Percentiles rank a stretch among this genome's conserved stretches.
These are phyloP conservation scores for Mugil cephalus DNA, from an alignment of 2,113 vertebrate genomes.

Conservation along the genomic window DNA sequence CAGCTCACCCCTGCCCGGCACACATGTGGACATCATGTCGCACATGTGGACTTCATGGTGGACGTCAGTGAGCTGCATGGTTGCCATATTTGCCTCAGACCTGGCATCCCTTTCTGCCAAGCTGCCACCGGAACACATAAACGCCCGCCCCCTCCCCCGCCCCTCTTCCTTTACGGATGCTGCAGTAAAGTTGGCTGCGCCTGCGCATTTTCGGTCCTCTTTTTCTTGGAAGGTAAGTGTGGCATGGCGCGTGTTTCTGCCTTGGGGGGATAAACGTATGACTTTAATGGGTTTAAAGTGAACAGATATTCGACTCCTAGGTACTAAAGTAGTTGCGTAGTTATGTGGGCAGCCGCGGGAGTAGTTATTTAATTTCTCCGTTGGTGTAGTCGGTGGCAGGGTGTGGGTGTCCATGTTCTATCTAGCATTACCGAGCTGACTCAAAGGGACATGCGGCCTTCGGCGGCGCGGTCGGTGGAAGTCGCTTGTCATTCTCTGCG, in stretches of 20 bases:
- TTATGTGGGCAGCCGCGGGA: not conserved
- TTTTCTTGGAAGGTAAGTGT: conserved; percentile 88
- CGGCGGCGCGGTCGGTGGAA: conserved; percentile 45
- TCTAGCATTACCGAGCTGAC: conserved; percentile 42
- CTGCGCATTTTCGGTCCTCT: conserved; percentile 85
- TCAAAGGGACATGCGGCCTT: conserved; percentile 75
- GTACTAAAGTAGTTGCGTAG: not conserved
- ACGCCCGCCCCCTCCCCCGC: conserved; percentile 58
- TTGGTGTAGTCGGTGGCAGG: conserved; percentile 5
- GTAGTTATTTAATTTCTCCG: not conserved
- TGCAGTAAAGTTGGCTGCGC: conserved; percentile 88
- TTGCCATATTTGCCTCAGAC: conserved; percentile 60
- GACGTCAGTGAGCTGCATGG: not conserved
- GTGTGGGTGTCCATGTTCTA: conserved; percentile 53
- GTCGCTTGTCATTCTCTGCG: conserved; percentile 41
- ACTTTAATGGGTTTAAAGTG: conserved; percentile 2
- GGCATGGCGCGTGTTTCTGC: conserved; percentile 85
- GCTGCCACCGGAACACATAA: conserved; percentile 61
- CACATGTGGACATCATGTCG: too few species aligned
- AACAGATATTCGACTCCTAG: not conserved
- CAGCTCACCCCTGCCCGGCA: too few species aligned
- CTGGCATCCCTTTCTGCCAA: conserved; percentile 74
- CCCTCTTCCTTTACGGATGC: conserved; percentile 76
- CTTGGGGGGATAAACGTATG: conserved; percentile 57
- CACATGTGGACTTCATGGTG: too few species aligned